A percentile compares a stretch with the other conserved stretches of the same genome.
Evolutionary conservation across 2,888 invertebrate species (phyloP).

Genomic region (Listrodromus nycthemerus): DNA sequence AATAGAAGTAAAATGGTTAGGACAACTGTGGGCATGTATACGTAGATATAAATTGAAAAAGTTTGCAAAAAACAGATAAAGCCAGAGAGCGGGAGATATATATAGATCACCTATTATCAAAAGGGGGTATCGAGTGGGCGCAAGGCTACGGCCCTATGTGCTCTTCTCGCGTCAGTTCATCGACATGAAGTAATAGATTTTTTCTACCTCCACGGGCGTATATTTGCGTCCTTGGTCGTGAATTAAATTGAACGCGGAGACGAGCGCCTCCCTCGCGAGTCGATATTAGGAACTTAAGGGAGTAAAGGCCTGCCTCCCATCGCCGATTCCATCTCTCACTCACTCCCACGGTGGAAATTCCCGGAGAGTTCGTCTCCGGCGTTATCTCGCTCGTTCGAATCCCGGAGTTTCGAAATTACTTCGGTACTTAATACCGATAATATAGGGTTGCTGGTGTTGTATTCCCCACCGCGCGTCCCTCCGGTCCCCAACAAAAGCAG

Average conservation of each 20-base stretch:
- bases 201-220: constrained; percentile 65
- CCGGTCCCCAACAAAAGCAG: constrained; percentile 62
- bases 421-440: constrained; percentile 77
- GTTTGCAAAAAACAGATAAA: constrained; percentile 53
- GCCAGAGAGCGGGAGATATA: constrained; percentile 32
- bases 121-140: background rate
- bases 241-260: constrained; percentile 66
- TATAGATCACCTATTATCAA: background rate
- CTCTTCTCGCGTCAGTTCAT: background rate
- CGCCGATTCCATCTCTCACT: constrained; percentile 41
- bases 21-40: background rate
- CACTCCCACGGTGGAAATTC: constrained; percentile 36
- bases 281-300: constrained; percentile 45
- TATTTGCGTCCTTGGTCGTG: constrained; percentile 62
- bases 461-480: constrained; percentile 60
- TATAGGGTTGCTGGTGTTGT: constrained; percentile 70
- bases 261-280: constrained; percentile 47
- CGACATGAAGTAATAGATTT: constrained; percentile 52
- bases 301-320: constrained; percentile 41
- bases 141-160: background rate
- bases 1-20: background rate
- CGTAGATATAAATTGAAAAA: constrained; percentile 18
- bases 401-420: constrained; percentile 74
- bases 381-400: constrained; percentile 54
- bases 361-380: constrained; percentile 41